Evolutionary conservation across 1,140 invertebrate species (phyloP).

Genomic region (Eriosoma lanigerum): DNA sequence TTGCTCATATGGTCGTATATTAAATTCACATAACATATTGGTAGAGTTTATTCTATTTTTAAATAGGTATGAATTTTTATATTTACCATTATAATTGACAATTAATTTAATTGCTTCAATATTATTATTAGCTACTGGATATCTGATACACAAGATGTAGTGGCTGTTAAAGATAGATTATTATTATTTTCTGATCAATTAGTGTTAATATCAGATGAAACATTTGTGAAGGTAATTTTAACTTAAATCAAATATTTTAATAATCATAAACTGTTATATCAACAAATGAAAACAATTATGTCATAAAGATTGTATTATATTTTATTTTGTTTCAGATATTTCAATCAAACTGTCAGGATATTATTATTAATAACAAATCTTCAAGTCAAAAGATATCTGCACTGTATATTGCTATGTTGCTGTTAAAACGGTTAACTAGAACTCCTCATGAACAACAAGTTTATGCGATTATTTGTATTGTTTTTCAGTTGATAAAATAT

Average conservation of each 20-base stretch:
- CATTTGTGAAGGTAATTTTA: not conserved
- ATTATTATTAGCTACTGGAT: constrained; percentile 20
- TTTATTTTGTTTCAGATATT: not conserved
- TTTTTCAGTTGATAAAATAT: constrained; percentile 9
- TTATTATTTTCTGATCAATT: constrained; percentile 14
- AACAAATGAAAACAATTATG: too few species aligned
- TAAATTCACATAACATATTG: not conserved
- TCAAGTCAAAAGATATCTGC: not conserved
- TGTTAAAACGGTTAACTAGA: not conserved
- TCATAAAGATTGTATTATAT: too few species aligned
- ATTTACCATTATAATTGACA: not conserved
- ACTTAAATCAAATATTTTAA: too few species aligned
- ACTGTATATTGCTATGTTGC: not conserved
- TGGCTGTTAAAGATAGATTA: constrained; percentile 15
- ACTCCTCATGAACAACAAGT: not conserved
- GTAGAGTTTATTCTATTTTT: constrained; percentile 22
- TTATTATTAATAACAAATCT: not conserved
- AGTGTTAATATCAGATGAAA: constrained; percentile 24
- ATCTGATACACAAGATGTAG: constrained; percentile 3
- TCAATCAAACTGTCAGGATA: not conserved
- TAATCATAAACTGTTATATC: too few species aligned
- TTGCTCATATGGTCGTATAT: constrained; percentile 13
- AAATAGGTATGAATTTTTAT: constrained; percentile 1
- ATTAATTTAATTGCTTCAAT: not conserved
- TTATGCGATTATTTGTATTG: not conserved